Conservation (phyloP, 2,797 vertebrate species). For the Simalia tracyae region DNA sequence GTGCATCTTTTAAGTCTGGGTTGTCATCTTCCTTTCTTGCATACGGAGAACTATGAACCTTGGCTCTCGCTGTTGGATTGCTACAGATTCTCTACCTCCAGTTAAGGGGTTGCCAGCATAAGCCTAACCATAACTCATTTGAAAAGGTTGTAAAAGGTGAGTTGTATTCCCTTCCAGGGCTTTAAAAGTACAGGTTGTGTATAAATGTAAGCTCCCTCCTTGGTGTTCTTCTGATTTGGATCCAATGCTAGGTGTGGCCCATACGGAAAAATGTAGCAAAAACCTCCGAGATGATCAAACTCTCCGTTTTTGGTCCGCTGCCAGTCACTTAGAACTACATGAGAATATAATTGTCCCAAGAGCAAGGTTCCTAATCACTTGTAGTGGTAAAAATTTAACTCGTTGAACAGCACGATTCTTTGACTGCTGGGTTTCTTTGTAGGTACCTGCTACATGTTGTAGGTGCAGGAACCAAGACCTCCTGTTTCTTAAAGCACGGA, state of each 20-base stretch:
- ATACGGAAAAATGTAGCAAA: neutral
- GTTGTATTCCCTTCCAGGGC: neutral
- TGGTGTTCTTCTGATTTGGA: neutral
- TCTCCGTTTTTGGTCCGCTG: neutral
- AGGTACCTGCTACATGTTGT: neutral
- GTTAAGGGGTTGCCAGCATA: neutral
- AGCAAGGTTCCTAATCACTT: neutral
- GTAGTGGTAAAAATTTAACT: neutral
- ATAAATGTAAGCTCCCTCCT: neutral
- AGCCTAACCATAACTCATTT: neutral
- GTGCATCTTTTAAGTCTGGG: constrained; percentile 22
- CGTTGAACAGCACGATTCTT: neutral
- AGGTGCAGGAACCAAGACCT: neutral
- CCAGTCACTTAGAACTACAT: neutral
- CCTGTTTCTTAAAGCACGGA: neutral
- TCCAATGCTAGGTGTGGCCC: neutral
- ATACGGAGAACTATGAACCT: neutral
- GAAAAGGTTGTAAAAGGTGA: neutral
- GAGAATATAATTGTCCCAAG: neutral
- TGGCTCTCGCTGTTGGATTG: no score
- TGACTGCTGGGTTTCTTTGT: neutral
- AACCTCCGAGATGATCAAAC: neutral
- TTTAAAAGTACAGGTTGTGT: neutral
- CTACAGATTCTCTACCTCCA: neutral
- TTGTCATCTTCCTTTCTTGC: neutral